phyloP scores from a whole-genome alignment of 2,113 vertebrate species.

The Pampusana beccarii region DNA sequence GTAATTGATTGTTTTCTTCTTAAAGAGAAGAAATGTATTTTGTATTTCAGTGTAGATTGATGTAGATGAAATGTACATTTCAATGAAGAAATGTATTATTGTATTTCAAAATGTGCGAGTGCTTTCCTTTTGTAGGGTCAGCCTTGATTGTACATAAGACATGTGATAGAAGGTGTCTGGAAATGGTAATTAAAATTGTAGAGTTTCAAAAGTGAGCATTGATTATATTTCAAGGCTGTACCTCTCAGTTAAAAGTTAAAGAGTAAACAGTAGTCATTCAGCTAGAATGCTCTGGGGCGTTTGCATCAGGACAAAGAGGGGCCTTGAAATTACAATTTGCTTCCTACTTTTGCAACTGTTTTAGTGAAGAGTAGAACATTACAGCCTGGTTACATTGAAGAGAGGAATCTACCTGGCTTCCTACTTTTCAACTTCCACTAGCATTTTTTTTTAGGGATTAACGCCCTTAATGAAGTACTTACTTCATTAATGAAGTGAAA shows the following conservation, averaged over 20 bases:
- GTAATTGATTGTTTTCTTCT: constrained; percentile 42
- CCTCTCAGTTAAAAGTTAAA: constrained; percentile 32
- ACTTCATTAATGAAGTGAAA: no score
- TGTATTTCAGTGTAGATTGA: no score
- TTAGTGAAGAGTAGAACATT: not conserved
- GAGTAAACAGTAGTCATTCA: constrained; percentile 11
- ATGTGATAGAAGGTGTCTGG: constrained; percentile 15
- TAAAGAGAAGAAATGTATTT: no score
- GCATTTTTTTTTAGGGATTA: not conserved
- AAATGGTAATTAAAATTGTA: constrained; percentile 66
- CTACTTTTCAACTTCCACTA: not conserved
- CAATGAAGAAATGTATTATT: no score
- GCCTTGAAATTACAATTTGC: not conserved
- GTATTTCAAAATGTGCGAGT: not conserved
- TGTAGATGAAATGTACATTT: no score
- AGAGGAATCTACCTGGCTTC: not conserved
- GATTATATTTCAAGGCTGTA: constrained; percentile 59
- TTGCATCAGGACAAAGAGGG: not conserved
- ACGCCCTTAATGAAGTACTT: not conserved
- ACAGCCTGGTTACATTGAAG: not conserved
- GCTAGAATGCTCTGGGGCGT: not conserved
- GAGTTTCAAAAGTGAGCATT: constrained; percentile 41
- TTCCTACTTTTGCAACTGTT: not conserved
- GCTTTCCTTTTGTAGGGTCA: not conserved
- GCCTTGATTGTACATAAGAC: constrained; percentile 33